Evolutionary conservation across 2,113 vertebrate species (phyloP), one percentile per base, ranked within the genome.

Genomic region (Aphyosemion australe): DNA sequence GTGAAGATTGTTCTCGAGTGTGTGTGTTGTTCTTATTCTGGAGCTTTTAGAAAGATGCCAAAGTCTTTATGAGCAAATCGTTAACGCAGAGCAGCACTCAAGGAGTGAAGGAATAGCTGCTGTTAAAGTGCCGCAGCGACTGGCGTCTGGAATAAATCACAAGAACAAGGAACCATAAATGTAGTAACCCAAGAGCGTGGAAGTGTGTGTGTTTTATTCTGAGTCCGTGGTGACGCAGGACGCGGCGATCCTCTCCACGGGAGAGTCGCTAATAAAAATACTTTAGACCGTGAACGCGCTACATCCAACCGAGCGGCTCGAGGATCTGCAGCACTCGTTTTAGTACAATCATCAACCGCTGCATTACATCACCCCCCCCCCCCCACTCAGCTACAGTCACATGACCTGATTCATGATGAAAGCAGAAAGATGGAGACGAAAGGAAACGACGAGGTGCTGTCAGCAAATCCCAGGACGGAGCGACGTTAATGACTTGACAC

Each of bases 131-230:
- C 77, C 85, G 78, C 76, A 80, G 64, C 37, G 72, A 68, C 85
- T 82, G 84, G 72, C 80, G 81, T 83, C 70, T 80, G 83, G 77
- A 75, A 62, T 87, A 87, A 90, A 91, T 91, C 89, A 83, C 62
- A 63, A 72, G 68, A 81, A 84, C 78, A 86, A 85, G 77, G 65
- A 62, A 83, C 78, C 78, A 84, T 76, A 82, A 83, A 83, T 74
- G 80, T 79, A 79, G 82, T 65, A 81, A 84, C 69, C 81, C 69
- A 57, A 83, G 69, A 71, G 18, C 65, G 66, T 18, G 54, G 75
- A 83, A 76, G 84, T 63, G 50, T 51, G 54, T 13, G 10, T 42
- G 10, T 42, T 39, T 69, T 47, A 47, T 46, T 71, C 14, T 47
- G 49, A 57, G 46, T 71, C 68, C 76, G 71, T 11, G 73, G 81